Base-by-base conservation (phyloP, 2,113 vertebrate species). In the Macrotus californicus region DNA sequence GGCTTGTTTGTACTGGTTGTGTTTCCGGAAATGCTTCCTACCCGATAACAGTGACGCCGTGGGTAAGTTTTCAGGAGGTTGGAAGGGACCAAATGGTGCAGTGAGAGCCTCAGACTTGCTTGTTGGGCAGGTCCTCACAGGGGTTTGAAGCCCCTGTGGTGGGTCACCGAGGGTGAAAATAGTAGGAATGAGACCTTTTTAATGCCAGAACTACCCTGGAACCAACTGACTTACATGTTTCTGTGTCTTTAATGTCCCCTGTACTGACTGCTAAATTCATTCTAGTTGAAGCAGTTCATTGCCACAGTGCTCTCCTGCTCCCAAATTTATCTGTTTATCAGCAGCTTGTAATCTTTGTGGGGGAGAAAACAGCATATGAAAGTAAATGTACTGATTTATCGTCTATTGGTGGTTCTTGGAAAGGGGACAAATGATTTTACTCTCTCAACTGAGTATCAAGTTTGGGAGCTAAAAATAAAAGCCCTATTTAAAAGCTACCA, bases 401-500 rank as follows among this genome's bases (percentile, higher is more conserved):
- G 3, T 81, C 72, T 56, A 14, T n/a, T 41, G 64, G 56, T 67
- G 39, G 26, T 61, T 69, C 73, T 41, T 94, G 67, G 46, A 56
- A 70, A 81, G 31, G 34, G 13, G 34, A 43, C 41, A 12, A 2
- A 7, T 43, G 26, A 79, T 29, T 24, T 91, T 46, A 10, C 14
- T 21, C 0, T 77, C 72, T 85, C 39, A 61, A 21, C 43, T 77
- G 52, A 54, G 26, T 19, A 10, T 70, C 34, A 41, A 21, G 31
- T 61, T 41, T 39, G 36, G 56, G 81, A 82, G 48, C 81, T 95
- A 24, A 81, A 34, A 64, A 29, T 50, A 91, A 72, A 73, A 54
- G 36, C 41, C 48, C 54, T 72, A 15, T 24, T 86, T 48, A 39
- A 18, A 48, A 39, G 36, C 72, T 7, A 1, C 15, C 22, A 19